Evolutionary conservation across 2,888 invertebrate species (phyloP), one percentile per base, ranked within the genome.

Genomic region (Lottia scabra): DNA sequence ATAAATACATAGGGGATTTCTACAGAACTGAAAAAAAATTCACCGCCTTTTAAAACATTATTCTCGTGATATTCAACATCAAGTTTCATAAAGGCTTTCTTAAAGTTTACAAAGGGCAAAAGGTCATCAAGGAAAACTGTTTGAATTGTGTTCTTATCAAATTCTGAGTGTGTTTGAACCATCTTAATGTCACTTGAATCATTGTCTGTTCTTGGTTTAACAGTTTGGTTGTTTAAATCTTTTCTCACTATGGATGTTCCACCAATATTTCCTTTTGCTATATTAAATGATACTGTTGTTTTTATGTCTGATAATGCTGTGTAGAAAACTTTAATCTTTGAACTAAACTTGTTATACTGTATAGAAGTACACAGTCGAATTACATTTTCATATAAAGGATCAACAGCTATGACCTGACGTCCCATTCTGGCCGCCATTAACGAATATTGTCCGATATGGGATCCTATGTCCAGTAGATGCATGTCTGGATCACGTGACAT

Each of bases 11-110:
- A n/a, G n/a, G n/a, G n/a, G n/a, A n/a, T n/a, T n/a, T n/a, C n/a
- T n/a, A 56, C n/a, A 8, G 56, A 19, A 15, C 8, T 23, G 23
- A 56, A 56, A 12, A 56, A 56, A 2, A 16, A 16, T 10, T 56
- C 23, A 4, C 56, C 56, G 19, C 56, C 56, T 19, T 56, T 56
- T 56, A 56, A 56, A 10, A 56, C 56, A 12, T n/a, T 56, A 15
- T 56, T 56, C n/a, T 56, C 56, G 16, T 56, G 56, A n/a, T n/a
- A 56, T 56, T 56, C 56, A 1, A 56, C 56, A 23, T 56, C 56
- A n/a, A 56, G n/a, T 56, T 56, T 56, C 56, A 56, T 56, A 16
- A 56, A 56, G n/a, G 56, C 56, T 12, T 56, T 56, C n/a, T 56
- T 56, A 12, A 56, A 56, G 10, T 15, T 6, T 19, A 56, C 23